phyloP scores from a whole-genome alignment of 2,113 vertebrate species.

The Ondatra zibethicus region DNA sequence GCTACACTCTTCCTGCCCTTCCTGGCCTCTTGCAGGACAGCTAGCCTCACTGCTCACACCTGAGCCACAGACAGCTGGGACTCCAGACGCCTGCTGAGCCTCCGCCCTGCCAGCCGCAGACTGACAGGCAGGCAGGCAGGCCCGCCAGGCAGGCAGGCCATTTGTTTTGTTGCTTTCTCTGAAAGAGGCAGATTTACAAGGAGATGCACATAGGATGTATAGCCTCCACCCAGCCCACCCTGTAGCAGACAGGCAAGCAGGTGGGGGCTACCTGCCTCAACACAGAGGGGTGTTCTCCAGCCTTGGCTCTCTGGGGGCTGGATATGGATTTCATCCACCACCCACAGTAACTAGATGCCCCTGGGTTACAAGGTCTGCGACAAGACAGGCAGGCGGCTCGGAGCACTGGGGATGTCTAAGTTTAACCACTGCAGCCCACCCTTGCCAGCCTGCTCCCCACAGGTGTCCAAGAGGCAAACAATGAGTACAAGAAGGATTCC shows the following conservation, averaged over 20 bases:
- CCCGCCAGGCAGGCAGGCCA: neutral
- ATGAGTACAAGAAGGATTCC: neutral
- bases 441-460: no score
- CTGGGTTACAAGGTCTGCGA: neutral
- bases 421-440: no score
- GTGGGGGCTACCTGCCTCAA: neutral
- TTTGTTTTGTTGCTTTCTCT: neutral
- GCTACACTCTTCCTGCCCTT: neutral
- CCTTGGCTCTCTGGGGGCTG: neutral
- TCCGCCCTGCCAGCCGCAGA: neutral
- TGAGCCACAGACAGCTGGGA: neutral
- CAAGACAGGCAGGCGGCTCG: neutral
- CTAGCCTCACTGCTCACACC: neutral
- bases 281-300: no score
- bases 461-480: neutral
- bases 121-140: neutral
- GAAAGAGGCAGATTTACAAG: neutral
- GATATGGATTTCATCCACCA: neutral
- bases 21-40: neutral
- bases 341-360: neutral
- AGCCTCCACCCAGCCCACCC: neutral
- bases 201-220: neutral
- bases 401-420: neutral
- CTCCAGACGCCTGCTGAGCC: neutral
- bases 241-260: accelerated